A percentile compares a stretch with the other conserved stretches of the same genome.
Evolutionary conservation across 2,888 invertebrate genomes (phyloP).

Genomic region (Rugalucina vietnamica): DNA sequence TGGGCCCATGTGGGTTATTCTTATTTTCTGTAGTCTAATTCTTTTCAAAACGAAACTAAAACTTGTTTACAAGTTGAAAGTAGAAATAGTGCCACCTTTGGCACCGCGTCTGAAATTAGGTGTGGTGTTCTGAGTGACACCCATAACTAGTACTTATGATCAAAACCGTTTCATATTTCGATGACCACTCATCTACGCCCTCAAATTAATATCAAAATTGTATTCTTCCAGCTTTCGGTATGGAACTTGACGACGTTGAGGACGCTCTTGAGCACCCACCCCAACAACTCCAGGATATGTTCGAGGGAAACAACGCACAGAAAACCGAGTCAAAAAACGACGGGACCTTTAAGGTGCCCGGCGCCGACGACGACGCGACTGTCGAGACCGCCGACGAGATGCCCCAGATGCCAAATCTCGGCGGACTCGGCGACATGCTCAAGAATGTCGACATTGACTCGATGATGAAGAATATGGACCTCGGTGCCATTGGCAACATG

Average conservation of each 20-base stretch:
- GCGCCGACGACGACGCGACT: background rate
- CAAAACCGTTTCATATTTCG: background rate
- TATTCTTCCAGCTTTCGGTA: slow-evolving; percentile 56
- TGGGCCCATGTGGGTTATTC: too few relatives aligned
- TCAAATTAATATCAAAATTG: too few relatives aligned
- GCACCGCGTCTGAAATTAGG: too few relatives aligned
- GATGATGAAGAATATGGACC: slow-evolving; percentile 53
- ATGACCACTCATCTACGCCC: too few relatives aligned
- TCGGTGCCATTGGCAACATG: slow-evolving; percentile 47
- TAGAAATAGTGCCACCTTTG: too few relatives aligned
- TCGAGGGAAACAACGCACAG: slow-evolving; percentile 39
- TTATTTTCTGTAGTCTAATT: too few relatives aligned
- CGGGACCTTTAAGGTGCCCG: slow-evolving; percentile 37
- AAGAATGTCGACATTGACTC: slow-evolving; percentile 43
- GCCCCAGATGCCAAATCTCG: background rate
- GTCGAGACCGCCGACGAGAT: background rate
- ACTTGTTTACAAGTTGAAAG: too few relatives aligned
- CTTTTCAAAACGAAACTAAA: too few relatives aligned
- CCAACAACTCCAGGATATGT: slow-evolving; percentile 57
- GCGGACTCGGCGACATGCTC: slow-evolving; percentile 32
- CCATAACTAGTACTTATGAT: background rate
- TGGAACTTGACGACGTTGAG: slow-evolving; percentile 60
- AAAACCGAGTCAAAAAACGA: slow-evolving; percentile 1
- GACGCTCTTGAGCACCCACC: slow-evolving; percentile 62
- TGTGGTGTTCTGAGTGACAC: too few relatives aligned